Percentiles rank a stretch among this genome's conserved stretches.
phyloP scores from a whole-genome alignment of 2,797 vertebrate genomes.

The Phrynocephalus forsythii region DNA sequence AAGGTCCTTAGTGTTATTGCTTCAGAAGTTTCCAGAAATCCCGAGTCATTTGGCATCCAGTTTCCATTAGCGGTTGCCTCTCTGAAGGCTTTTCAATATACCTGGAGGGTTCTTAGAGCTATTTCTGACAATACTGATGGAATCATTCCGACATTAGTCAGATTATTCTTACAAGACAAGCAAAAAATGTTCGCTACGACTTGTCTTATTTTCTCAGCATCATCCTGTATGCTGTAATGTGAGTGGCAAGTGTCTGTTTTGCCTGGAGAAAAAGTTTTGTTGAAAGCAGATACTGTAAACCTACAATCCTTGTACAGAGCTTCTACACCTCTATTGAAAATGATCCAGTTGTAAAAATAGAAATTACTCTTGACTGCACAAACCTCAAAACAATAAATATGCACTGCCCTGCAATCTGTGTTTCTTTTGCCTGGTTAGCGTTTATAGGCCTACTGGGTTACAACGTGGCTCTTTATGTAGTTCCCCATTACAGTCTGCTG shows the following conservation, averaged over 20 bases:
- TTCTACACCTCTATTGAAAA: constrained; percentile 42
- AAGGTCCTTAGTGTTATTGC: constrained; percentile 67
- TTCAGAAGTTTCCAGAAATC: constrained; percentile 63
- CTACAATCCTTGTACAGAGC: constrained; percentile 55
- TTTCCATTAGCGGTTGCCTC: constrained; percentile 23
- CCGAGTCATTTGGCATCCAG: constrained; percentile 66
- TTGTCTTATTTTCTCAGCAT: constrained; percentile 67
- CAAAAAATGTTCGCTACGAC: constrained; percentile 63
- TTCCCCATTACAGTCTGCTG: constrained; percentile 28
- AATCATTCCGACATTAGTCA: constrained; percentile 71
- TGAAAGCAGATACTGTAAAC: constrained; percentile 64
- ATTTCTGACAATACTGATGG: constrained; percentile 69
- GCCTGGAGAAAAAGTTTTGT: constrained; percentile 65
- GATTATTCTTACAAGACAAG: constrained; percentile 67
- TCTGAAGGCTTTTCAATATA: constrained; percentile 59
- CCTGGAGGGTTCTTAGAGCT: constrained; percentile 69
- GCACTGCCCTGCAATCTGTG: constrained; percentile 15
- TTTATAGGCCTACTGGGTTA: constrained; percentile 44
- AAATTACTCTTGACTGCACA: constrained; percentile 47
- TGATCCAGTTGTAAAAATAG: constrained; percentile 52
- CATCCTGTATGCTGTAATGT: constrained; percentile 39
- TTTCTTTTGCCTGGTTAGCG: constrained; percentile 42
- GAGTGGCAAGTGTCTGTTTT: constrained; percentile 65
- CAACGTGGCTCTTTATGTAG: constrained; percentile 46
- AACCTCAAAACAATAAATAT: constrained; percentile 49